A percentile compares a stretch with the other conserved stretches of the same genome.
These are phyloP conservation scores for Lithophane semibrunnea DNA, from an alignment of 2,888 invertebrate genomes.

Conservation along the genomic window DNA sequence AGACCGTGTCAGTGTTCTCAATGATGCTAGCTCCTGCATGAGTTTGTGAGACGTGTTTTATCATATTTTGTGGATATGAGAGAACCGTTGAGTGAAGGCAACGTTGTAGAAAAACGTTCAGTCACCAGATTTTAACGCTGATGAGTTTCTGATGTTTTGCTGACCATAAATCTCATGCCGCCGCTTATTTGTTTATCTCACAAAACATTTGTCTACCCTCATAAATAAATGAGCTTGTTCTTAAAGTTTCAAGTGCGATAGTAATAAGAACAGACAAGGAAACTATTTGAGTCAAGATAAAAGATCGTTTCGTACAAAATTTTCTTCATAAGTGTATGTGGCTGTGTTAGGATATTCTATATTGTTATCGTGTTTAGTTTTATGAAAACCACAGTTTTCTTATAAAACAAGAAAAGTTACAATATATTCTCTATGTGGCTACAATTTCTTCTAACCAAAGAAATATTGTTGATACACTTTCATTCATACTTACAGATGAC, in stretches of 20 bases:
- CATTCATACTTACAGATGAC: slow-evolving; percentile 10
- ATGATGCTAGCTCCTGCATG: slow-evolving; percentile 79
- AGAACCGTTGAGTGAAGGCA: slow-evolving; percentile 41
- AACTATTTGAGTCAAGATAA: slow-evolving; percentile 55
- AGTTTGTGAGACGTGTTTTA: slow-evolving; percentile 68
- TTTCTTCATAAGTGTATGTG: slow-evolving; percentile 55
- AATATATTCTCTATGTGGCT: neutral
- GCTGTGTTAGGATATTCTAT: slow-evolving; percentile 27
- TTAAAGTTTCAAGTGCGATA: slow-evolving; percentile 53
- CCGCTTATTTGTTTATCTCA: slow-evolving; percentile 53
- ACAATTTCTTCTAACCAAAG: neutral
- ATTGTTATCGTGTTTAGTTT: slow-evolving; percentile 43
- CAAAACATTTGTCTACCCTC: slow-evolving; percentile 20
- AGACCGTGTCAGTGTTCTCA: slow-evolving; percentile 77
- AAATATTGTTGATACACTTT: neutral
- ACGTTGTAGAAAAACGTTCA: slow-evolving; percentile 38
- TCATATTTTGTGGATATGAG: slow-evolving; percentile 61
- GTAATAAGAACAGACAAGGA: slow-evolving; percentile 50
- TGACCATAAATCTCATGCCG: slow-evolving; percentile 28
- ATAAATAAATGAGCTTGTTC: slow-evolving; percentile 42
- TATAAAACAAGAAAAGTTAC: slow-evolving; percentile 4
- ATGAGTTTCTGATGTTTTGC: slow-evolving; percentile 49
- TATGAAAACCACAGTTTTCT: slow-evolving; percentile 3
- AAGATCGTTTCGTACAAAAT: slow-evolving; percentile 52
- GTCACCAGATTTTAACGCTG: slow-evolving; percentile 35